Evolutionary conservation across 1,140 invertebrate species (phyloP), one percentile per base, ranked within the genome.

Genomic region (Lordiphosa mommai): DNA sequence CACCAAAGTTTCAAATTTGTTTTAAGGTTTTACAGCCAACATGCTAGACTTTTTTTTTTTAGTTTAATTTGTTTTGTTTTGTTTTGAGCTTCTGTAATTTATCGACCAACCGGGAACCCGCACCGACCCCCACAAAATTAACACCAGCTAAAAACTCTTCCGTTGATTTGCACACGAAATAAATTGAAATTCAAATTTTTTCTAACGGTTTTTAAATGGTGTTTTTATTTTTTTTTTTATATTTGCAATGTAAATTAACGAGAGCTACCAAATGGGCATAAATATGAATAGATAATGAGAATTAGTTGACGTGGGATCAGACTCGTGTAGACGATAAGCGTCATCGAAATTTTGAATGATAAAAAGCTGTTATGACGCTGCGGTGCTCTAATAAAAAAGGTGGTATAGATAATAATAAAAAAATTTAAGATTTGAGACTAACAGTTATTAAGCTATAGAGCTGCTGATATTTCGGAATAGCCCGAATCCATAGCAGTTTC

Each of bases 121-220:
- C 30, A 37, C 58, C 13, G 41, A 46, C 46, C 46, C 58, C 37
- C n/a, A 63, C 14, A 37, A 63, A 52, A 52, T 63, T 63, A 10
- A 23, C 60, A 63, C 63, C 6, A 23, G 20, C 20, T 5, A 23
- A 23, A 23, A 63, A 10, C 10, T 52, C 34, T 27, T n/a, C 12
- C 20, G 23, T 7, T 17, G 17, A n/a, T n/a, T n/a, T n/a, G n/a
- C n/a, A n/a, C n/a, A n/a, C n/a, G n/a, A 13, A 7, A 29, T 14
- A 27, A 12, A n/a, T n/a, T n/a, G n/a, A n/a, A 51, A 34, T 23
- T 23, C 20, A 23, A 23, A 23, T 23, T 23, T 6, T 23, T 23
- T 6, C 20, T 6, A 23, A 23, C 20, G 20, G 20, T 23, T 23
- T 23, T 23, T 4, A 23, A 23, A 23, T 23, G 20, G 4, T 17